Evolutionary conservation across 2,888 invertebrate genomes (phyloP).

Genomic region (Lumbricus terrestris): DNA sequence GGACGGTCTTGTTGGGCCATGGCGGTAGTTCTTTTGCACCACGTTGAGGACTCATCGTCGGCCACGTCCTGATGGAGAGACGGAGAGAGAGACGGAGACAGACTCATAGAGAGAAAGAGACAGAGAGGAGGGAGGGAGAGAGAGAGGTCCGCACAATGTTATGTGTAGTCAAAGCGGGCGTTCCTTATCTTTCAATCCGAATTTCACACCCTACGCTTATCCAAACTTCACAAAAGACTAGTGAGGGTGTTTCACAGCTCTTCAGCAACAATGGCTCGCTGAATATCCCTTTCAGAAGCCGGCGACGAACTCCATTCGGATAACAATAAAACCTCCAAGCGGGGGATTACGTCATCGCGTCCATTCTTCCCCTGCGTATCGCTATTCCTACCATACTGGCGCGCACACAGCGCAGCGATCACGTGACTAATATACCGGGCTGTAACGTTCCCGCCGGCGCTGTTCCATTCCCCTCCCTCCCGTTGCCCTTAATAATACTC

Average conservation of each 20-base stretch:
- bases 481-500: neutral
- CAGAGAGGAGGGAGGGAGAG: too few species aligned
- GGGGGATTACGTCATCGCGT: neutral
- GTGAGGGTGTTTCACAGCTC: neutral
- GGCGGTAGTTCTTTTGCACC: too few species aligned
- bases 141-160: too few species aligned
- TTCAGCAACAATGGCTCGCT: neutral
- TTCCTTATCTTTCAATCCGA: neutral
- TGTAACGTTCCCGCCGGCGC: neutral
- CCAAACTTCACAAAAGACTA: neutral
- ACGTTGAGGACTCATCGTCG: too few species aligned
- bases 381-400: neutral
- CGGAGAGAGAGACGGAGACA: too few species aligned
- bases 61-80: too few species aligned
- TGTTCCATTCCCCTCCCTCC: neutral
- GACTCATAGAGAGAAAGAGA: too few species aligned
- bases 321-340: neutral
- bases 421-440: neutral
- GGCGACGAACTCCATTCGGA: neutral
- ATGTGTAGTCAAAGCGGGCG: neutral
- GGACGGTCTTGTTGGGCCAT: too few species aligned
- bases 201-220: neutral
- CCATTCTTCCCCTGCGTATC: neutral
- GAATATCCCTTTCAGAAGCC: neutral
- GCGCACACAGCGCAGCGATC: neutral